These are phyloP conservation scores for Nixonia krombeini DNA, from an alignment of 1,140 invertebrate genomes.

Conservation along the genomic window DNA sequence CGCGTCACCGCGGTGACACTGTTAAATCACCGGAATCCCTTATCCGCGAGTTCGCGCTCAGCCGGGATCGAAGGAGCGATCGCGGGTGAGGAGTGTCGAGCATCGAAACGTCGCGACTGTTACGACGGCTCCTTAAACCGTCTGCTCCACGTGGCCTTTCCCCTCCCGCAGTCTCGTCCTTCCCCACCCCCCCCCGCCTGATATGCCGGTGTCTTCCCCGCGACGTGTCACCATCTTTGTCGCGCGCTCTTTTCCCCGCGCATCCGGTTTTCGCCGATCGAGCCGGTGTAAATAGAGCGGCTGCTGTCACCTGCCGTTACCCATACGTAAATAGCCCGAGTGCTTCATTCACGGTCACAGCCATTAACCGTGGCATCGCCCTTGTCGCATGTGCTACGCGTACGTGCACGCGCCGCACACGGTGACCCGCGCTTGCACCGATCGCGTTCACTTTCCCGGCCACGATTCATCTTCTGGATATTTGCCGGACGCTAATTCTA, in stretches of 20 bases:
- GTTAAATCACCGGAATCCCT: too few relatives aligned
- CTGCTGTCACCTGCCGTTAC: conserved; percentile 65
- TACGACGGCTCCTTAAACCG: not conserved
- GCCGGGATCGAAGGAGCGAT: too few relatives aligned
- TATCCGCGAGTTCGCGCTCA: too few relatives aligned
- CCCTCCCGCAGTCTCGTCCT: not conserved
- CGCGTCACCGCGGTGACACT: too few relatives aligned
- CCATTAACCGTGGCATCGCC: conserved; percentile 46
- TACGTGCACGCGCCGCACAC: conserved; percentile 9
- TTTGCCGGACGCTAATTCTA: too few relatives aligned
- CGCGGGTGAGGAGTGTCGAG: conserved; percentile 10
- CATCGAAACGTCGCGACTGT: not conserved
- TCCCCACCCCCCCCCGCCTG: not conserved
- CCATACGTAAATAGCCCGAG: conserved; percentile 59
- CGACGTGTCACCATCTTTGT: conserved; percentile 26
- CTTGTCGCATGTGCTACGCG: conserved; percentile 32
- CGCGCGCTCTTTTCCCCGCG: conserved; percentile 9
- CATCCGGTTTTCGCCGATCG: conserved; percentile 58
- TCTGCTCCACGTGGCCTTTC: not conserved
- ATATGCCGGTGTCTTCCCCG: conserved; percentile 7
- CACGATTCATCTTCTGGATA: conserved; percentile 42
- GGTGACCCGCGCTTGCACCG: too few relatives aligned
- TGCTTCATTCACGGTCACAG: conserved; percentile 60
- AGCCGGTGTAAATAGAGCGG: conserved; percentile 55
- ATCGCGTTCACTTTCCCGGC: conserved; percentile 35